These are phyloP conservation scores for Pollenia labialis DNA, from an alignment of 2,888 invertebrate genomes.

Conservation along the genomic window DNA sequence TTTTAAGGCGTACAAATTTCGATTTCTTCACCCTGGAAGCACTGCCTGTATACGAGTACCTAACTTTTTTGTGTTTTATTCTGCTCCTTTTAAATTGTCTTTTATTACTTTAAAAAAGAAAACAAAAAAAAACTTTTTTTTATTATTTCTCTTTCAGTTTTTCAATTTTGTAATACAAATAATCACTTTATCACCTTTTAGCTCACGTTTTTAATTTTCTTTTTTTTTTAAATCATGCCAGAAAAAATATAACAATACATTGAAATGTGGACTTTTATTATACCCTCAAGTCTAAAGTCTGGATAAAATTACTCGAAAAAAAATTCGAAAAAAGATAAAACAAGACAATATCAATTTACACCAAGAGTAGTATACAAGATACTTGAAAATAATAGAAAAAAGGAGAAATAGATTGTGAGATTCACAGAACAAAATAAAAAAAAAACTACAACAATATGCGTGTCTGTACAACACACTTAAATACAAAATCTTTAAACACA, in stretches of 20 bases:
- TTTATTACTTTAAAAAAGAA: slow-evolving; percentile 24
- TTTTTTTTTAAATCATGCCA: slow-evolving; percentile 51
- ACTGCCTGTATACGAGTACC: background rate
- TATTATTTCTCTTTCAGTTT: slow-evolving; percentile 24
- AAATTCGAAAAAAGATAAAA: background rate
- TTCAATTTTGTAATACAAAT: slow-evolving; percentile 59
- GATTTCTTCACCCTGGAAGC: background rate
- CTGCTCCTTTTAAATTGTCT: background rate
- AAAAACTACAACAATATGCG: slow-evolving; percentile 12
- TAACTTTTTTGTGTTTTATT: background rate
- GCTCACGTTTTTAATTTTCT: slow-evolving; percentile 41
- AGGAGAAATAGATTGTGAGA: slow-evolving; percentile 4
- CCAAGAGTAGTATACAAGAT: slow-evolving; percentile 33
- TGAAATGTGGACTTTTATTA: slow-evolving; percentile 50
- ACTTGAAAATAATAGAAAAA: slow-evolving; percentile 25
- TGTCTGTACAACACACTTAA: slow-evolving; percentile 7
- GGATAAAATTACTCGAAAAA: background rate
- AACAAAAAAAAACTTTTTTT: slow-evolving; percentile 1
- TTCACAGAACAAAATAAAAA: background rate
- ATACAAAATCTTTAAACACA: slow-evolving; percentile 2
- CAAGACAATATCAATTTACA: slow-evolving; percentile 70
- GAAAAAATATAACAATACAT: slow-evolving; percentile 33
- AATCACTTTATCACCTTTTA: slow-evolving; percentile 73
- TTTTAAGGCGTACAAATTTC: too few relatives aligned
- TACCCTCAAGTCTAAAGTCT: slow-evolving; percentile 28